These are phyloP conservation scores for Cliona cf. orientalis DNA, from an alignment of 37 sponge, comb jelly and placozoan genomes.

Conservation along the genomic window DNA sequence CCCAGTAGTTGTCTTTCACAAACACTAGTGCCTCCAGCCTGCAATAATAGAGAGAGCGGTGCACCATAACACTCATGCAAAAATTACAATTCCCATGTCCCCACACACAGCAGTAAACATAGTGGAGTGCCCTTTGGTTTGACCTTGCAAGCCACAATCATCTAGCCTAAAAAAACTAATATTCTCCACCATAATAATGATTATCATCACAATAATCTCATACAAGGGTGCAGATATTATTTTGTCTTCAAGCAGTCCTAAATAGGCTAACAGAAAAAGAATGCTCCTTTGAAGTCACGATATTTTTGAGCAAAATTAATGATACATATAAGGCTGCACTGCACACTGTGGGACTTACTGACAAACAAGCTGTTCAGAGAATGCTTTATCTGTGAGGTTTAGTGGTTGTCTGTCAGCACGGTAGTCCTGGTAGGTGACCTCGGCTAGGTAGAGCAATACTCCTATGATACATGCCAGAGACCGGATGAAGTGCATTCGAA, in stretches of 20 bases:
- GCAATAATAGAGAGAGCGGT: not conserved
- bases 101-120: not conserved
- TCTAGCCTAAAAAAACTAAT: not conserved
- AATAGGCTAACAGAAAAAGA: too few relatives aligned
- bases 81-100: not conserved
- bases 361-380: too few relatives aligned
- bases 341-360: too few relatives aligned
- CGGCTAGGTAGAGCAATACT: conserved; percentile 49
- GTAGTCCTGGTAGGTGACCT: conserved; percentile 35
- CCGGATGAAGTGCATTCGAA: conserved; percentile 20
- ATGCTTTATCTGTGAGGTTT: too few relatives aligned
- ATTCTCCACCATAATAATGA: not conserved
- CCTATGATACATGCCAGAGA: conserved; percentile 13
- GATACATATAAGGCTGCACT: too few relatives aligned
- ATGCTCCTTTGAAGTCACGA: too few relatives aligned
- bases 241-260: too few relatives aligned
- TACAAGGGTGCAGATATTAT: too few relatives aligned
- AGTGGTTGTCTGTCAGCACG: too few relatives aligned
- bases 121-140: not conserved
- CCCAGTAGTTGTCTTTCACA: not conserved
- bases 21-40: not conserved
- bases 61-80: too few relatives aligned
- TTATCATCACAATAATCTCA: too few relatives aligned
- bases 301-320: too few relatives aligned
- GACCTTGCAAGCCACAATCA: not conserved